Percentiles rank a stretch among this genome's conserved stretches.
phyloP scores from a whole-genome alignment of 2,113 vertebrate genomes.

The Leucoraja erinaceus region DNA sequence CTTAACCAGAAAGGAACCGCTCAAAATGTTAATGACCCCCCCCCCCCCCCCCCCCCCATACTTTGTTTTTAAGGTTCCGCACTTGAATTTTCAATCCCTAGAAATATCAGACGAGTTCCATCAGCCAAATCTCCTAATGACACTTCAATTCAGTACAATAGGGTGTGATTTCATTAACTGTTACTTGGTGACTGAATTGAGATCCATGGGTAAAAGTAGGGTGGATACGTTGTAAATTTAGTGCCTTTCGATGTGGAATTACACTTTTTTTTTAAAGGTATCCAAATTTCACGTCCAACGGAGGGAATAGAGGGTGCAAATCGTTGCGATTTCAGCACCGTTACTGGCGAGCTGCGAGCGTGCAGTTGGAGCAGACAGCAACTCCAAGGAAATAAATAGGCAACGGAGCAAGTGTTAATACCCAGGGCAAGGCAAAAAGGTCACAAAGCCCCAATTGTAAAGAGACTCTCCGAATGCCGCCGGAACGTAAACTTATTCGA shows the following conservation, averaged over 20 bases:
- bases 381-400: neutral
- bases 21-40: constrained; percentile 24
- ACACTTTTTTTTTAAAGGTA: neutral
- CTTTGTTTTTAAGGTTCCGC: neutral
- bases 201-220: neutral
- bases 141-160: neutral
- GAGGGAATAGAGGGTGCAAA: too few relatives aligned
- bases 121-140: neutral
- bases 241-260: neutral
- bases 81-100: neutral
- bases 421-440: neutral
- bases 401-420: too few relatives aligned
- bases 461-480: neutral
- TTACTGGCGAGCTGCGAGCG: neutral
- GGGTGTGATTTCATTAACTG: neutral
- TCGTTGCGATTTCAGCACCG: neutral
- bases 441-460: neutral
- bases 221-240: neutral
- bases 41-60: neutral
- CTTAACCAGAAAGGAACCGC: neutral
- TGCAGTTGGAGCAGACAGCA: neutral
- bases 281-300: neutral
- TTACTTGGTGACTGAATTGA: neutral
- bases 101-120: neutral
- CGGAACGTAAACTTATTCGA: neutral